phyloP scores from a whole-genome alignment of 2,797 vertebrate genomes.

The Odontamblyopus rebecca region DNA sequence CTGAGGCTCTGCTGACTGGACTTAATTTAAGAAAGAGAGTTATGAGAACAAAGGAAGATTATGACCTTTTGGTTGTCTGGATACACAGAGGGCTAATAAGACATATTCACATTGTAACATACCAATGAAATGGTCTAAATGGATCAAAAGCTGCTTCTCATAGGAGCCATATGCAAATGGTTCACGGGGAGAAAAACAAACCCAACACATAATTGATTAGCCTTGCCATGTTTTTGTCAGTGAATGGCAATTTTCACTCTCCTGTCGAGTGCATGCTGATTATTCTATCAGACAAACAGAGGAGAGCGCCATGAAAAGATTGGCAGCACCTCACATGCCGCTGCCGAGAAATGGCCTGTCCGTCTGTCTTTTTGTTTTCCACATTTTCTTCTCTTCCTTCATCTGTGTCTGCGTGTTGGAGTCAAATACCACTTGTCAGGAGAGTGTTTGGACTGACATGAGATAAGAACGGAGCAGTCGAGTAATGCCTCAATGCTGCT shows the following conservation, averaged over 20 bases:
- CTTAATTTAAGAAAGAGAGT: conserved; percentile 77
- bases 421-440: conserved; percentile 76
- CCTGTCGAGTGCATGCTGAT: conserved; percentile 69
- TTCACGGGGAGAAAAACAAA: conserved; percentile 65
- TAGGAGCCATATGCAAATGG: conserved; percentile 65
- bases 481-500: conserved; percentile 47
- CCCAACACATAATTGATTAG: conserved; percentile 66
- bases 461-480: conserved; percentile 65
- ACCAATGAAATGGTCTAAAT: conserved; percentile 53
- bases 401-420: conserved; percentile 53
- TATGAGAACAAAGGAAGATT: conserved; percentile 76
- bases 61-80: conserved; percentile 76
- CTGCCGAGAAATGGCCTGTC: conserved; percentile 58
- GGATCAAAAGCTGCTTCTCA: conserved; percentile 66
- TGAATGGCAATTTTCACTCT: conserved; percentile 72
- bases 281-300: conserved; percentile 74
- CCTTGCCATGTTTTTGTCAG: conserved; percentile 64
- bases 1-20: conserved; percentile 71
- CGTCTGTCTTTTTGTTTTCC: conserved; percentile 57
- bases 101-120: conserved; percentile 68
- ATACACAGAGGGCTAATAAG: conserved; percentile 64
- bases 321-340: conserved; percentile 62
- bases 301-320: conserved; percentile 59
- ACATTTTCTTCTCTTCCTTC: conserved; percentile 41
- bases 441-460: conserved; percentile 67